Conservation (phyloP, 2,797 vertebrate species). For the Clarias pachynema region DNA sequence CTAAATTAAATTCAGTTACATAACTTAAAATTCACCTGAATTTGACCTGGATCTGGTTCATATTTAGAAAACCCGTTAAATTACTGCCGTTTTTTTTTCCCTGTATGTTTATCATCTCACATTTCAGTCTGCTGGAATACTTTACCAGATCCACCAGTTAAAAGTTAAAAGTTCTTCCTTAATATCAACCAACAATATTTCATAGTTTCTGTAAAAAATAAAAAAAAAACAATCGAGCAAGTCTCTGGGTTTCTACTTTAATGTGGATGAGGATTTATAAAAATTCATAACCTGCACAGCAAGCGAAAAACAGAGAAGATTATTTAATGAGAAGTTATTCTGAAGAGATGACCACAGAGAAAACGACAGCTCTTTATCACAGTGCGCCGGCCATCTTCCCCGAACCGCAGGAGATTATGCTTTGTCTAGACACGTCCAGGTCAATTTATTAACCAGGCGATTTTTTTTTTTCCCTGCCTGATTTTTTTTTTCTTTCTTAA, state of each 20-base stretch:
- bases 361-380: conserved; percentile 23
- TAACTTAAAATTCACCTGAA: not conserved
- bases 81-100: not conserved
- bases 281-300: not conserved
- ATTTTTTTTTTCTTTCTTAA: conserved; percentile 53
- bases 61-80: not conserved
- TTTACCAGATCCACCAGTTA: not conserved
- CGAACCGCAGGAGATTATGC: conserved; percentile 68
- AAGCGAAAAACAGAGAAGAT: conserved; percentile 21
- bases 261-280: conserved; percentile 11
- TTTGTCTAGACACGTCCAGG: conserved; percentile 73
- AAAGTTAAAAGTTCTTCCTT: not conserved
- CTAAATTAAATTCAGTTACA: not conserved
- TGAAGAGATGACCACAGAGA: conserved; percentile 25
- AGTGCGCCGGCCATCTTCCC: conserved; percentile 38
- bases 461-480: conserved; percentile 47
- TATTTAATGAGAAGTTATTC: conserved; percentile 6
- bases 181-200: not conserved
- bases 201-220: not conserved
- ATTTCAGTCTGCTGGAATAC: not conserved
- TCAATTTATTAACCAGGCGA: conserved; percentile 67
- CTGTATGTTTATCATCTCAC: not conserved
- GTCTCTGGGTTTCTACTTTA: conserved; percentile 4
- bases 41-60: not conserved
- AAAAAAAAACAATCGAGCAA: not conserved